Base-by-base conservation (phyloP, 64 coral and sea anemone species). In the Montipora efflorescens region DNA sequence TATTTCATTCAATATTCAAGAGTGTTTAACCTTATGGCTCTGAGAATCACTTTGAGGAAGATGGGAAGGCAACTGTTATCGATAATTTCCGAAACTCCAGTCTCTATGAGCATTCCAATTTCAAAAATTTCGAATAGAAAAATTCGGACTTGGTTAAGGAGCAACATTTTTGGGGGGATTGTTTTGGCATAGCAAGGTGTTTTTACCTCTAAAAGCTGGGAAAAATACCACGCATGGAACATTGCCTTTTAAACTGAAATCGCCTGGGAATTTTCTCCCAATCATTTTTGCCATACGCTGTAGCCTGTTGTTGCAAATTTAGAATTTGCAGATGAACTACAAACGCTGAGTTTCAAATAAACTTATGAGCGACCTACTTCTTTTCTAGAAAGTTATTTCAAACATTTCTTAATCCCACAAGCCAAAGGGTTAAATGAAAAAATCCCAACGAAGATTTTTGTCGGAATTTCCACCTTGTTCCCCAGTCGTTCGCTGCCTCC, bases 361-460 rank as follows among this genome's bases (percentile, higher is more conserved):
- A 46, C 23, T 76, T 18, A 2, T 3, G 12, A 46, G 7, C 25
- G 4, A 19, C 5, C 4, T 8, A 46, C 2, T 76, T 43, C 74
- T 14, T 76, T 13, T 14, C 28, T 22, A 23, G 19, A 3, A 19
- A 45, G 22, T 46, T 4, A 76, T 76, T 74, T 74, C 70, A 74
- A 23, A 18, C 14, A 57, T 19, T 4, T 25, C 5, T 13, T 62
- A 15, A 83, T 47, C 57, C 16, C 14, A 66, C 7, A 59, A 11
- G 16, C 8, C 14, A 86, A 69, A 86, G 18, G 55, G 45, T 72
- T 72, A 86, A 72, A 86, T 86, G 19, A 86, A 86, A 50, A 71
- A 86, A 47, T 86, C 82, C 82, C 82, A 86, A 71, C 64, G 82
- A 49, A 86, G 2, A 22, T 71, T 64, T 64, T 64, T 86, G 46